phyloP scores from a whole-genome alignment of 2,797 vertebrate genomes.

The Eidolon dupreanum region DNA sequence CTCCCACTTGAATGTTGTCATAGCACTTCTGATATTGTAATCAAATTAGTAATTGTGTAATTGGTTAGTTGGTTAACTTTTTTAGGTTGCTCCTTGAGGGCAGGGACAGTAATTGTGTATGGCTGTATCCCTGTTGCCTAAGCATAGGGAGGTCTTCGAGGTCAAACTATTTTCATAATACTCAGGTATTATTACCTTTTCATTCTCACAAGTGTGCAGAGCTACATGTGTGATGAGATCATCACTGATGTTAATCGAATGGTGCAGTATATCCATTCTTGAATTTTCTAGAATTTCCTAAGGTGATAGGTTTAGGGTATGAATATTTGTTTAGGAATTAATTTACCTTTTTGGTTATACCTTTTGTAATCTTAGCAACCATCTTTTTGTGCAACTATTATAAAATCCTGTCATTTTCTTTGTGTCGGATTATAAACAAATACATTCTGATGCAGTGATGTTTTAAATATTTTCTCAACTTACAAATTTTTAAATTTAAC shows the following conservation, averaged over 20 bases:
- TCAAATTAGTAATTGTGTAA: constrained; percentile 3
- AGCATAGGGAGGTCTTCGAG: not conserved
- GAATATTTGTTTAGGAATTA: constrained; percentile 18
- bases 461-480: constrained; percentile 36
- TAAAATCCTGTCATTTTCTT: not conserved
- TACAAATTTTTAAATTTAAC: not conserved
- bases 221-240: not conserved
- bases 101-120: not conserved
- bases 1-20: not conserved
- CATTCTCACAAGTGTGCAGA: not conserved
- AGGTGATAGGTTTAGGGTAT: not conserved
- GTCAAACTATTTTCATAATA: not conserved
- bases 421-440: not conserved
- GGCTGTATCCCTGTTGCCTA: not conserved
- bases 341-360: not conserved
- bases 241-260: not conserved
- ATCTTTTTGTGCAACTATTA: not conserved
- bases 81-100: constrained; percentile 33
- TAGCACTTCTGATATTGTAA: not conserved
- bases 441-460: not conserved
- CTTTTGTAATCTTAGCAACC: not conserved
- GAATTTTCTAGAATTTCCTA: not conserved
- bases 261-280: not conserved
- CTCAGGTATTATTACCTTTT: not conserved
- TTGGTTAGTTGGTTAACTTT: not conserved